Base-by-base conservation (phyloP, 1,140 invertebrate species). In the Drosophila virilis region DNA sequence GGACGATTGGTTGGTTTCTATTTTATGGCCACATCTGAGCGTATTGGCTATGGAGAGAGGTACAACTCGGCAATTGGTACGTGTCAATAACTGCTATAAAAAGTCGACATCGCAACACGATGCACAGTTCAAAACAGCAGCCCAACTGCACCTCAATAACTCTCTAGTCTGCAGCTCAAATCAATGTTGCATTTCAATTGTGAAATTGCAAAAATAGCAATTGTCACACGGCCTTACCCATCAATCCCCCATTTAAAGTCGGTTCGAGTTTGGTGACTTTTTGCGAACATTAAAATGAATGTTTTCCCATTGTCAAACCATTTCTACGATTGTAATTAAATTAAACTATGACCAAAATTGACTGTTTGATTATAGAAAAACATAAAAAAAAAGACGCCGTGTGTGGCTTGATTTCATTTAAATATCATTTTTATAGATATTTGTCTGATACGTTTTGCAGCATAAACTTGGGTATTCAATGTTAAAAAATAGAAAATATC, bases 181-280 rank as follows among this genome's bases (percentile, higher is more conserved):
- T 88, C 84, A 86, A 88, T 86, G 83, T 88, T 89, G 84, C 84
- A 88, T 88, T 88, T 88, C 84, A 89, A 88, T 89, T 84, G 84
- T 67, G 52, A 83, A 83, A 88, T 79, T 68, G 71, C 54, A 73
- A 71, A 70, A 55, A 52, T 71, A 77, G 45, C 70, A 55, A 70
- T 46, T 58, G 48, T 54, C 45, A 51, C 78, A 86, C 64, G 54
- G 45, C 48, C 62, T 17, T 67, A 54, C 32, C 8, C 33, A 38
- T 12, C 59, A 40, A 35, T 28, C 42, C 55, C 46, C n/a, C 22
- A 8, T 13, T 28, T 38, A 22, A 48, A 46, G 33, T 43, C 58
- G 43, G 43, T 61, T 57, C 50, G 28, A 66, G 58, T 42, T 67
- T 48, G 57, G 54, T 42, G 50, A 69, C 48, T 69, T 69, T 70